Base-by-base conservation (phyloP, 2,888 invertebrate genomes). In the Thecophora atra region DNA sequence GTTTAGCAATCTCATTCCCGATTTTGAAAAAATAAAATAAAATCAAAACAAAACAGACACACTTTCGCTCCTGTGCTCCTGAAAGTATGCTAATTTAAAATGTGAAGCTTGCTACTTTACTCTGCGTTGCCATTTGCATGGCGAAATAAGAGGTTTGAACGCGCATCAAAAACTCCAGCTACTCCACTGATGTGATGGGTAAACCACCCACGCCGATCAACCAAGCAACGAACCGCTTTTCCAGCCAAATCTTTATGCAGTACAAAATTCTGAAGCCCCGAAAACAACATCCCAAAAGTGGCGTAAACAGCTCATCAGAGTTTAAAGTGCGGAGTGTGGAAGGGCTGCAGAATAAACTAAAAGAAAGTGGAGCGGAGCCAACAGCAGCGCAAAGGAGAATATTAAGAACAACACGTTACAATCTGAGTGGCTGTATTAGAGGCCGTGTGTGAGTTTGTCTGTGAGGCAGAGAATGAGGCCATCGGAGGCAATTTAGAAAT, bases 401-500 rank as follows among this genome's bases (percentile, higher is more conserved):
- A 30, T 30, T n/a, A n/a, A 30, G 30, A 6, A 30, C 5, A 30
- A 8, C 8, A 30, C 5, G 8, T 4, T 30, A 30, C 8, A 30
- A 8, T 30, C 4, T 4, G 8, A 8, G 6, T 8, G 37, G 11
- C 7, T 37, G 37, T 37, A 37, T 6, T 37, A 37, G 3, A 37
- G 37, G n/a, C n/a, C n/a, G n/a, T n/a, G n/a, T n/a, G n/a, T n/a
- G n/a, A n/a, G n/a, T n/a, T n/a, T n/a, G n/a, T n/a, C n/a, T n/a
- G n/a, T n/a, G n/a, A n/a, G n/a, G n/a, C n/a, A n/a, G n/a, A n/a
- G n/a, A n/a, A n/a, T n/a, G n/a, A n/a, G n/a, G n/a, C n/a, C n/a
- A 64, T 44, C 64, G 64, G 44, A n/a, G 21, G 64, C 64, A 47
- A 64, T 64, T 64, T 64, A 47, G 24, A 64, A 47, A 42, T 64